Base-by-base conservation (phyloP, 53 echinoderm and acorn worm species). In the Echinometra lucunter region DNA sequence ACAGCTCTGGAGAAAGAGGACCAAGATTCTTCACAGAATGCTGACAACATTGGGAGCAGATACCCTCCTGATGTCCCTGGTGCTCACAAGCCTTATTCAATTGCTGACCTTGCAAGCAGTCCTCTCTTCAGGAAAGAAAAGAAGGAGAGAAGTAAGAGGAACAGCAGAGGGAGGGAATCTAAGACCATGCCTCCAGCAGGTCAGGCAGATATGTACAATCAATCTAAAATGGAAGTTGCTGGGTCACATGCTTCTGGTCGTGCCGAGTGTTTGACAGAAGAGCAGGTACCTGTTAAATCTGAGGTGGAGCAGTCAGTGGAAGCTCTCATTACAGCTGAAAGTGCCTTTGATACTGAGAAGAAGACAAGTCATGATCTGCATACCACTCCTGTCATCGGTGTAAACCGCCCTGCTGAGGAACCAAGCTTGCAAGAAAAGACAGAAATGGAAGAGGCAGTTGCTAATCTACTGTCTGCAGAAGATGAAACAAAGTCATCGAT, bases 381-480 rank as follows among this genome's bases (percentile, higher is more conserved):
- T 21, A 10, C 82, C 4, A 23, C 42, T 28, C 83, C 82, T 10
- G 44, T n/a, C 58, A 66, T 63, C 7, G 66, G 94, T 45, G 60
- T 82, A 27, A 28, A 58, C 44, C 83, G 66, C 27, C 63, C 66
- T 38, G 66, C 94, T 66, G 94, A 82, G 30, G 94, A 95, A 44
- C 94, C 92, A 44, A 95, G 92, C 42, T 85, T 95, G 67, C 91
- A 93, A 23, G 97, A 97, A 66, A 95, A 94, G 66, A 96, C 89
- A 66, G 97, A 96, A 72, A 95, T 90, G 90, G 95, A 95, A 60
- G 96, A 95, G 67, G 95, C 96, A 21, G 91, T 96, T 37, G 96
- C 97, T 38, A 94, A 95, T 72, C 87, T 97, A 9, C 80, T 97
- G 16, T 95, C 91, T n/a, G 94, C 94, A 19, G 97, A 97, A 83